Base-by-base conservation (phyloP, 2,113 vertebrate genomes). In the Apaloderma vittatum region DNA sequence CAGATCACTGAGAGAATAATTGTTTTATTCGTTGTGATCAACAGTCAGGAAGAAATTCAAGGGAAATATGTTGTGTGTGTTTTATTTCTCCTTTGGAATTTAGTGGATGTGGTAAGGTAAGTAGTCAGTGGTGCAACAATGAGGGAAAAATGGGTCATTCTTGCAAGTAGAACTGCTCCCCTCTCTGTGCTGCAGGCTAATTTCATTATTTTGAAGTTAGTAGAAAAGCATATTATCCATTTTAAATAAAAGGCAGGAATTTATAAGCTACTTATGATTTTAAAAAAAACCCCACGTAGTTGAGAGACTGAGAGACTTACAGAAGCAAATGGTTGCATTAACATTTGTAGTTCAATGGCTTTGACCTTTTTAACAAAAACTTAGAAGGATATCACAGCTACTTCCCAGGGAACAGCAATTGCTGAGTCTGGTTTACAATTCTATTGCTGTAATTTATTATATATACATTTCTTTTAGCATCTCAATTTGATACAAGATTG, bases 31-130 rank as follows among this genome's bases (percentile, higher is more conserved):
- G 96, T 98, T 20, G 98, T 99, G 84, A 99, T 99, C 96, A 98
- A 97, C 93, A 98, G 98, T 94, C 98, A 99, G 95, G 99, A 99
- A 95, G 99, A 99, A 95, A 89, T 99, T 87, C 99, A 99, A 97
- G 99, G 98, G 63, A 99, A 99, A 97, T 98, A 98, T 0, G 74
- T 99, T 0, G 99, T 99, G 73, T 99, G 99, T 78, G 88, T 98
- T 78, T 98, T 98, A 97, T 99, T 99, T 98, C 98, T 99, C 97
- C 97, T 99, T 84, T 99, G 99, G 99, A 99, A 99, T 94, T 96
- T 99, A 40, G 83, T 98, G 95, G 99, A 99, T 91, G 97, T 99
- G n/a, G 88, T 99, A 90, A 98, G 99, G 99, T 99, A 98, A 98
- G 98, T 81, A 96, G 21, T 43, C 55, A 90, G 34, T 9, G 21